Conservation (phyloP, 2,888 invertebrate species). For the Itoplectis maculator region DNA sequence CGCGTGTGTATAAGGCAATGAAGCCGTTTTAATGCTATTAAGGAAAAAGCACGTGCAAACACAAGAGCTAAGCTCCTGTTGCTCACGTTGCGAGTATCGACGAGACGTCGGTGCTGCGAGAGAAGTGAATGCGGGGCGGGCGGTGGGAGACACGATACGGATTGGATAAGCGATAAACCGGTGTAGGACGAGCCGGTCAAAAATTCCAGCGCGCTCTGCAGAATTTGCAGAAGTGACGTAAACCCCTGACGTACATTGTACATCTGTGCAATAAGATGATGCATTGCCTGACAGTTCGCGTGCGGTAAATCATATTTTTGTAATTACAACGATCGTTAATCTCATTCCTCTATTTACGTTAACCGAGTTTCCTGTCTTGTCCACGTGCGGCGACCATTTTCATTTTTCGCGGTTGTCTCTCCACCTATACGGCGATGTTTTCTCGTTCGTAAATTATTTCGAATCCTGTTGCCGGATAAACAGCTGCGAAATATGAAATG, state of each 20-base stretch:
- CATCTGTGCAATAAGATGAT: not conserved
- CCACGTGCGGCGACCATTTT: not conserved
- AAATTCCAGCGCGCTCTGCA: not conserved
- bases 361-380: not conserved
- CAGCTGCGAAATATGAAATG: not conserved
- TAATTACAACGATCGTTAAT: not conserved
- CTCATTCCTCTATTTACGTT: not conserved
- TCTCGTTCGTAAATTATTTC: constrained; percentile 5
- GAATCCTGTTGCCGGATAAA: not conserved
- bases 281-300: not conserved
- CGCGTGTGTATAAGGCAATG: too few relatives aligned
- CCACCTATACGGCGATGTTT: too few relatives aligned
- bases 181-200: not conserved
- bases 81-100: too few relatives aligned
- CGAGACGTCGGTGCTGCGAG: too few relatives aligned
- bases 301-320: not conserved
- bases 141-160: too few relatives aligned
- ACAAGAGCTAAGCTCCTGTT: too few relatives aligned
- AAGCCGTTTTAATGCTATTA: too few relatives aligned
- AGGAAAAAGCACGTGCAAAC: too few relatives aligned
- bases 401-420: too few relatives aligned
- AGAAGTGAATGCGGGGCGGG: too few relatives aligned
- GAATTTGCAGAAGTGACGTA: not conserved
- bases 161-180: too few relatives aligned
- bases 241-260: not conserved